Base-by-base conservation (phyloP, 1,140 invertebrate species). In the Catajapyx aquilonaris region DNA sequence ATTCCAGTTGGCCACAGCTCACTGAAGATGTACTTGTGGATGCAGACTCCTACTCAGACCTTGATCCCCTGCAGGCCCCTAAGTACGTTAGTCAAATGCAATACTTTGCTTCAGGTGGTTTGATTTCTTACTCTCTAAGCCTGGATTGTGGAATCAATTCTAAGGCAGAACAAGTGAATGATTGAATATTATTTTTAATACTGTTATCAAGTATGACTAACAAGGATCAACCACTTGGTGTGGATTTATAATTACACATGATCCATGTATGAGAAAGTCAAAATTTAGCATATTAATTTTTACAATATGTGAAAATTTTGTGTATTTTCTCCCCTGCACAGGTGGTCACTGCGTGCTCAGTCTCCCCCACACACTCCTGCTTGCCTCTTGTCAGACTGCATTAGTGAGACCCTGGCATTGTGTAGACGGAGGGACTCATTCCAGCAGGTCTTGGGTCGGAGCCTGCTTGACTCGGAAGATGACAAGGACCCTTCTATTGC, bases 1-100 rank as follows among this genome's bases (percentile, higher is more conserved):
- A 75, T 50, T 73, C 79, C n/a, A 79, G 76, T 5, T 96, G 90
- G 90, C 76, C 76, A 2, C 65, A 73, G 52, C 60, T 94, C 33
- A 69, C 73, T 3, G 87, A 93, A 52, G 76, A 81, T 53, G 69
- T 81, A 20, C 72, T 93, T 20, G 72, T 88, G 1, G 90, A 95
- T 50, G 83, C 75, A 44, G 74, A 84, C 51, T 71, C 68, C 38
- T 84, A 85, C 52, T 79, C 76, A 25, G 83, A 93, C 59, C 73
- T 95, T 46, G 73, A 88, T 50, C 84, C 88, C 7, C 57, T 76
- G 18, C 68, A 78, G 47, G 86, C 90, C 18, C 76, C 79, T 0
- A 65, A 73, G 41, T 94, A 88, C 65, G 54, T 55, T 28, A 54
- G 63, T n/a, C n/a, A n/a, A n/a, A n/a, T n/a, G 34, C 46, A 56